These are phyloP conservation scores for Brachypteracias leptosomus DNA, from an alignment of 2,113 vertebrate genomes.

Conservation along the genomic window DNA sequence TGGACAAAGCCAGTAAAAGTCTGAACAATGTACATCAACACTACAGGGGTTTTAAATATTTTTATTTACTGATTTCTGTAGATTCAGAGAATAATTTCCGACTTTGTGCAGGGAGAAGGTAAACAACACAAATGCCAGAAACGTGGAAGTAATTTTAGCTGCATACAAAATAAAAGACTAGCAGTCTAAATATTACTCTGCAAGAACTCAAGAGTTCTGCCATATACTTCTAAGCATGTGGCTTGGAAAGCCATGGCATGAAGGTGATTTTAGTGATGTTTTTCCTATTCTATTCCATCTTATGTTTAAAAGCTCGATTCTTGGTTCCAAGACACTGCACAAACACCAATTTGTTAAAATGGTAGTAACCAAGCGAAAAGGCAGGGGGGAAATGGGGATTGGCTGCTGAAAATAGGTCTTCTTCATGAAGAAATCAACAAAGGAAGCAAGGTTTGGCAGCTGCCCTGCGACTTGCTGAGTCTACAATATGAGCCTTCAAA, in stretches of 20 bases:
- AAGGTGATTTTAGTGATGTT: not conserved
- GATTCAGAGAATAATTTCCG: not conserved
- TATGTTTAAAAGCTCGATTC: not conserved
- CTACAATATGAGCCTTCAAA: constrained; percentile 48
- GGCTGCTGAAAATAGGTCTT: constrained; percentile 50
- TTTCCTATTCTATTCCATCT: not conserved
- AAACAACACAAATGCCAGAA: not conserved
- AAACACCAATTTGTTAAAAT: constrained; percentile 42
- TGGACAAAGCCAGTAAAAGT: not conserved
- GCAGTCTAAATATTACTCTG: not conserved
- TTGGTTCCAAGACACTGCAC: not conserved
- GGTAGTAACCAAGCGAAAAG: constrained; percentile 13
- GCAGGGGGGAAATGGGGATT: not conserved
- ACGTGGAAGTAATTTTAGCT: not conserved
- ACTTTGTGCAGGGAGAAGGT: not conserved
- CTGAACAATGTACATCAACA: not conserved
- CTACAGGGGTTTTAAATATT: not conserved
- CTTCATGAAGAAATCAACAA: constrained; percentile 57
- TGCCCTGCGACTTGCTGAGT: constrained; percentile 50
- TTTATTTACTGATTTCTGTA: not conserved
- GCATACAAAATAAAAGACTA: not conserved
- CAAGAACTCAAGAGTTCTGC: not conserved
- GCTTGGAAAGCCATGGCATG: not conserved
- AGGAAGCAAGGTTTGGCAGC: constrained; percentile 48
- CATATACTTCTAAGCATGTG: not conserved